These are phyloP conservation scores for Macrosiphum euphorbiae DNA, from an alignment of 2,888 invertebrate genomes.

Conservation along the genomic window DNA sequence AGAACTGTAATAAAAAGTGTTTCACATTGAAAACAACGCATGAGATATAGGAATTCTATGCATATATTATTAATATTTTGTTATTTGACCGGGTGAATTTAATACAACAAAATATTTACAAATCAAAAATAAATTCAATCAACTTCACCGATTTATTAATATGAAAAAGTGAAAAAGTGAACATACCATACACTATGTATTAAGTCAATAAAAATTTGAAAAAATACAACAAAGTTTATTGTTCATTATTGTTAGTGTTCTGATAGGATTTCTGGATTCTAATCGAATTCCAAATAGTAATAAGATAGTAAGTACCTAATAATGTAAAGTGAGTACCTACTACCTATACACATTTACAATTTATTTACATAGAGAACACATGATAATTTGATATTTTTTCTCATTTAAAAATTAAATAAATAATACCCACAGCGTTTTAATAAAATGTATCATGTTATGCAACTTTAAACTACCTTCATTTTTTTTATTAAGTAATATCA, in stretches of 20 bases:
- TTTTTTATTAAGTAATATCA: background rate
- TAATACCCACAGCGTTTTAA: background rate
- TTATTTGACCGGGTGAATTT: background rate
- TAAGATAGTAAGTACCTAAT: background rate
- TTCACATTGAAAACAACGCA: background rate
- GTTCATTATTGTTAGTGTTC: background rate
- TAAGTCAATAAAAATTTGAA: background rate
- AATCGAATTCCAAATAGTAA: background rate
- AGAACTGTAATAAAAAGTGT: background rate
- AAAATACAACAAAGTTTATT: background rate
- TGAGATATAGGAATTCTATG: background rate
- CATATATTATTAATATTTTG: background rate
- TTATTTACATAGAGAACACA: background rate
- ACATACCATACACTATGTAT: background rate
- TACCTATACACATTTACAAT: background rate
- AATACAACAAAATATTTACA: background rate
- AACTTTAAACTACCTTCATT: background rate
- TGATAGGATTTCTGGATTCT: background rate
- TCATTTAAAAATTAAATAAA: background rate
- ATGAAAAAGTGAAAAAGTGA: background rate
- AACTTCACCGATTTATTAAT: background rate
- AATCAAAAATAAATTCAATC: background rate
- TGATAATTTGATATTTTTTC: conserved; percentile 1
- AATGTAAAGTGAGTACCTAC: background rate
- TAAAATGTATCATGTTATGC: background rate